Conservation (phyloP, 2,113 vertebrate species). For the Myotis davidii region DNA sequence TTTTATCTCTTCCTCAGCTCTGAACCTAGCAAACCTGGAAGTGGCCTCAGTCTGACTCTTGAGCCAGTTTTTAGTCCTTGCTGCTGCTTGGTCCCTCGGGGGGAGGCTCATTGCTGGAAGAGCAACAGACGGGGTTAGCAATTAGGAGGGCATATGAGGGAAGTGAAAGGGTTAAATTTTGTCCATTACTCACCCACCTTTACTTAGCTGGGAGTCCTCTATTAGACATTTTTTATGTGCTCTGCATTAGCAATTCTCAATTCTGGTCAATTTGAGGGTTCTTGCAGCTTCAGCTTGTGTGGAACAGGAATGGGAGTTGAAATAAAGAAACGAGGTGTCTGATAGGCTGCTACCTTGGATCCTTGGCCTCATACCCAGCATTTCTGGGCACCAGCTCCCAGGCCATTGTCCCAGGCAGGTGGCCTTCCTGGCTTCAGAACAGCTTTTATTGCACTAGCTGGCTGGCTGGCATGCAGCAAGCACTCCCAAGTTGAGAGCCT, state of each 20-base stretch:
- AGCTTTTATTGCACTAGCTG: neutral
- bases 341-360: neutral
- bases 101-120: neutral
- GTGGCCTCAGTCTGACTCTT: neutral
- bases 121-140: neutral
- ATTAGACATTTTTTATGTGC: neutral
- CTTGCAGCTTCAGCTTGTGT: neutral
- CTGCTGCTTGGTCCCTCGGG: neutral
- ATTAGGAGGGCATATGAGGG: neutral
- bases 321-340: neutral
- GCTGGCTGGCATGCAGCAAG: neutral
- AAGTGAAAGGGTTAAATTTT: neutral
- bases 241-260: neutral
- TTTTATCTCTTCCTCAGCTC: neutral
- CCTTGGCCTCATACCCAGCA: neutral
- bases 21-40: neutral
- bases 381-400: conserved; percentile 27
- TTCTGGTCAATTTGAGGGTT: neutral
- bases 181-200: neutral
- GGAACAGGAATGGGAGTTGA: neutral
- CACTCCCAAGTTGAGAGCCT: neutral
- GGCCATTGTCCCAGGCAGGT: conserved; percentile 8
- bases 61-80: neutral
- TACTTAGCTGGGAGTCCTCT: neutral
- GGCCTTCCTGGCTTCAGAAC: conserved; percentile 26